These are phyloP conservation scores for Drusus annulatus DNA, from an alignment of 1,140 invertebrate species.

Conservation along the genomic window DNA sequence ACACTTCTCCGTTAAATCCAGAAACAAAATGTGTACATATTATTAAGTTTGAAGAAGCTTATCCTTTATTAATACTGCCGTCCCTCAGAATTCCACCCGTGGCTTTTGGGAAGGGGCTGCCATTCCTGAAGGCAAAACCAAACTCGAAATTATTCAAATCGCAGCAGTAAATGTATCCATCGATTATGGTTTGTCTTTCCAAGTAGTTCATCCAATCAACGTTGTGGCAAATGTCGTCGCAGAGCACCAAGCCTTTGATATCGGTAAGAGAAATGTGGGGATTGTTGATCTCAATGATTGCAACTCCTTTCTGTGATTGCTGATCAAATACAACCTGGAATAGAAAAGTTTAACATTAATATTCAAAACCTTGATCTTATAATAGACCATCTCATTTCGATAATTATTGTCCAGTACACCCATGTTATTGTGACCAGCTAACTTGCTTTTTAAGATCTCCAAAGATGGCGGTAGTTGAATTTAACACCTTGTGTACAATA, in stretches of 20 bases:
- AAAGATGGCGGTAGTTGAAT: no score
- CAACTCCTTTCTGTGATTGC: conserved; percentile 58
- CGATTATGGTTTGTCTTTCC: conserved; percentile 59
- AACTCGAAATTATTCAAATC: conserved; percentile 61
- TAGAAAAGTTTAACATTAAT: not conserved
- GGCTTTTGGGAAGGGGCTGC: conserved; percentile 55
- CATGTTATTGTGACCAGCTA: no score
- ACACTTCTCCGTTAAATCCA: no score
- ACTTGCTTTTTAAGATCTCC: no score
- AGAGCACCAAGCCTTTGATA: conserved; percentile 57
- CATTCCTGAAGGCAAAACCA: conserved; percentile 51
- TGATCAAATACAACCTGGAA: conserved; percentile 63
- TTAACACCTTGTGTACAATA: no score
- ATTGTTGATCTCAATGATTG: conserved; percentile 64
- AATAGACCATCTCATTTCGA: no score
- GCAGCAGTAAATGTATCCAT: conserved; percentile 65
- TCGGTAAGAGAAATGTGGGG: conserved; percentile 60
- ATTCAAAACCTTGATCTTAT: no score
- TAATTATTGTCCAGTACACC: no score
- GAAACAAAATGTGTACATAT: not conserved
- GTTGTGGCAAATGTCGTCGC: conserved; percentile 62
- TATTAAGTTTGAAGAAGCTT: not conserved
- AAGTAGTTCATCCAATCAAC: conserved; percentile 59
- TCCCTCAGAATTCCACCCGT: conserved; percentile 55
- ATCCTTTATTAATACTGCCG: conserved; percentile 31